These are phyloP conservation scores for Anolis apletophallus DNA, from an alignment of 2,797 vertebrate species.

Conservation along the genomic window DNA sequence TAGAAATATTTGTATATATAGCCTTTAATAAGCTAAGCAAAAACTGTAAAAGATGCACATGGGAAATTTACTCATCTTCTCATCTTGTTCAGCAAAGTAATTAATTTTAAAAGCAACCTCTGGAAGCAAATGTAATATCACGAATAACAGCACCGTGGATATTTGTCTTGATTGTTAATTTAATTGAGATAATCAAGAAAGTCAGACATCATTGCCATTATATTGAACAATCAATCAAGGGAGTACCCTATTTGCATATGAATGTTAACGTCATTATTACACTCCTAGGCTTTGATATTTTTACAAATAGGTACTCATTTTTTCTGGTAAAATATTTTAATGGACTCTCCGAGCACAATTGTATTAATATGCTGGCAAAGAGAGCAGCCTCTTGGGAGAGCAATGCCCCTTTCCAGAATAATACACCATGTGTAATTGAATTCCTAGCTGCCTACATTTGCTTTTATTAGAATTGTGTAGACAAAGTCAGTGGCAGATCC, in stretches of 20 bases:
- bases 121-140: slow-evolving; percentile 44
- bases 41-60: slow-evolving; percentile 23
- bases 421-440: slow-evolving; percentile 1
- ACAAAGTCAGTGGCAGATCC: neutral
- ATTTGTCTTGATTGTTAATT: slow-evolving; percentile 54
- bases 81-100: slow-evolving; percentile 47
- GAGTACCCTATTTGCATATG: slow-evolving; percentile 42
- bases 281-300: slow-evolving; percentile 50
- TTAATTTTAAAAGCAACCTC: slow-evolving; percentile 58
- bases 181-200: slow-evolving; percentile 45
- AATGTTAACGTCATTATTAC: slow-evolving; percentile 47
- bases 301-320: slow-evolving; percentile 17
- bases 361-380: slow-evolving; percentile 33
- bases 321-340: slow-evolving; percentile 54
- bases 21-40: neutral
- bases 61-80: slow-evolving; percentile 46
- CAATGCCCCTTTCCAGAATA: slow-evolving; percentile 49
- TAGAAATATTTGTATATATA: neutral
- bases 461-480: slow-evolving; percentile 43
- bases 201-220: slow-evolving; percentile 31
- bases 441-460: slow-evolving; percentile 50
- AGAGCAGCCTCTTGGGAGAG: slow-evolving; percentile 44
- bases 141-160: slow-evolving; percentile 35
- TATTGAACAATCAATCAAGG: slow-evolving; percentile 33
- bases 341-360: slow-evolving; percentile 40